A percentile compares a stretch with the other conserved stretches of the same genome.
Evolutionary conservation across 1,140 invertebrate genomes (phyloP).

Genomic region (Habropoda laboriosa): DNA sequence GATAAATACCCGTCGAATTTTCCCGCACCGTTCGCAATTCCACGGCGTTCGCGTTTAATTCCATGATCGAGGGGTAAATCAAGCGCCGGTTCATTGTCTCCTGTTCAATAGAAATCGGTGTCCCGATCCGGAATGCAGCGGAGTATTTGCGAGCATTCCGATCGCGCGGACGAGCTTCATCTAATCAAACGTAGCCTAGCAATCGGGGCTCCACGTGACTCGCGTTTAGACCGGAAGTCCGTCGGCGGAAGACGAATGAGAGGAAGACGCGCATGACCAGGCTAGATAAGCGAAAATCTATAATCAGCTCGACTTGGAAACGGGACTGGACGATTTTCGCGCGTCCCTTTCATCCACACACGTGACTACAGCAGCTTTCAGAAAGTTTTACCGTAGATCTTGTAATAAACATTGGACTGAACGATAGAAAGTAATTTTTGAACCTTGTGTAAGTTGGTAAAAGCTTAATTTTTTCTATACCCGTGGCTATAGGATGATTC

Average conservation of each 20-base stretch:
- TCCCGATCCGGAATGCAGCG: not conserved
- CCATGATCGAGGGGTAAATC: not conserved
- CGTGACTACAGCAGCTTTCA: not conserved
- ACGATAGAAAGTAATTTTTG: too few species aligned
- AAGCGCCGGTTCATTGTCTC: slow-evolving; percentile 11
- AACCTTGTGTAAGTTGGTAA: too few species aligned
- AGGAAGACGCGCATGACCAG: not conserved
- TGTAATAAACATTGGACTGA: too few species aligned
- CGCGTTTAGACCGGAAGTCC: slow-evolving; percentile 14
- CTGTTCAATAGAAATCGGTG: slow-evolving; percentile 1
- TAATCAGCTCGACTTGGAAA: not conserved
- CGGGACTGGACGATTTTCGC: not conserved
- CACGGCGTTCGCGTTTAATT: not conserved
- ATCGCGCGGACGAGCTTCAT: not conserved
- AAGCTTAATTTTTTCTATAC: too few species aligned
- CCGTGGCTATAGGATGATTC: too few species aligned
- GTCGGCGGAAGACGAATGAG: slow-evolving; percentile 28
- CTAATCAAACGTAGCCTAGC: slow-evolving; percentile 31
- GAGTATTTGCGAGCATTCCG: slow-evolving; percentile 12
- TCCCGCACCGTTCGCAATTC: not conserved
- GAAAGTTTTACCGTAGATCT: too few species aligned
- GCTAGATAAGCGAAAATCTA: slow-evolving; percentile 42
- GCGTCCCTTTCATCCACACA: not conserved
- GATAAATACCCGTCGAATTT: not conserved
- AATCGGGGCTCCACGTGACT: slow-evolving; percentile 13